Conservation (phyloP, 2,797 vertebrate genomes). For the Hipposideros larvatus region DNA sequence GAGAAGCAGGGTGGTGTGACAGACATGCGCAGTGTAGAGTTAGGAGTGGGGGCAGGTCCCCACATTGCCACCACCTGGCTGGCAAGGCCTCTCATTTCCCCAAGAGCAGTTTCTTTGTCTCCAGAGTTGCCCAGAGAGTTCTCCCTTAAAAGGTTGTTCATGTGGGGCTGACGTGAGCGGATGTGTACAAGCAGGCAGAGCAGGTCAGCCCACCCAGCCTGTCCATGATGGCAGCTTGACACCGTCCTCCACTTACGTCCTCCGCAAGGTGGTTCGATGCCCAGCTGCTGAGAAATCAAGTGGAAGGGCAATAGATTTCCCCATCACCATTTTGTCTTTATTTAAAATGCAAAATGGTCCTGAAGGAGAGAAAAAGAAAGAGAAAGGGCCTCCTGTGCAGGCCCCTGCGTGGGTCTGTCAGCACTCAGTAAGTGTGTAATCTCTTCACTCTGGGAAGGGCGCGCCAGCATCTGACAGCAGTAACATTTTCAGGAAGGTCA, state of each 20-base stretch:
- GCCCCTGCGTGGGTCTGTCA: neutral
- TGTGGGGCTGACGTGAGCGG: rapidly evolving
- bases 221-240: rapidly evolving
- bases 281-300: constrained; percentile 13
- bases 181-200: rapidly evolving
- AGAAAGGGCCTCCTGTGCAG: rapidly evolving
- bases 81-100: neutral
- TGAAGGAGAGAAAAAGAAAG: neutral
- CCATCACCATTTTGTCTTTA: neutral
- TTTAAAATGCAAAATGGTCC: constrained; percentile 52
- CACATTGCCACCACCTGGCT: neutral
- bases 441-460: neutral
- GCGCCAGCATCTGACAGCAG: neutral
- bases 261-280: rapidly evolving
- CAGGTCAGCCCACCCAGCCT: neutral
- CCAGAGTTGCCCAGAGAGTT: too few relatives aligned
- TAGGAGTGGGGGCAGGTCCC: too few relatives aligned
- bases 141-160: rapidly evolving
- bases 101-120: neutral
- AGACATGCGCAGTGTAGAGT: rapidly evolving
- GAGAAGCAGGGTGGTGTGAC: neutral
- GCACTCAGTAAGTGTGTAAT: rapidly evolving
- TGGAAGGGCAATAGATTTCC: neutral
- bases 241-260: rapidly evolving
- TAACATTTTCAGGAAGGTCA: neutral